Base-by-base conservation (phyloP, 2,113 vertebrate genomes). In the Otus sunia region DNA sequence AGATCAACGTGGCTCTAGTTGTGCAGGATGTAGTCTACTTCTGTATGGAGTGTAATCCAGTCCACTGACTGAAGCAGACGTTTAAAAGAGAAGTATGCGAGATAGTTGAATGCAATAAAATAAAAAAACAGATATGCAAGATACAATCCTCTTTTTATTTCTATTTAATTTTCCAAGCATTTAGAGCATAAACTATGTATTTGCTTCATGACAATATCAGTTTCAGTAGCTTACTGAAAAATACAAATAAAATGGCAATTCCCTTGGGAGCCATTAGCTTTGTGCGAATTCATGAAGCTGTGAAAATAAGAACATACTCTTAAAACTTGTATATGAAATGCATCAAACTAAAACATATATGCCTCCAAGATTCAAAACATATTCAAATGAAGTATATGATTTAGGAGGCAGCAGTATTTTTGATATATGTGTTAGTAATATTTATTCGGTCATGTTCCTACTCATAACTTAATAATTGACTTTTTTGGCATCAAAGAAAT, bases 211-310 rank as follows among this genome's bases (percentile, higher is more conserved):
- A 84, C 50, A 76, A 15, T 80, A 75, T 63, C 0, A 15, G 32
- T 67, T 82, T 68, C 56, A 63, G 75, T 45, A 78, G n/a, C 43
- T 67, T 67, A 60, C 27, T 86, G 53, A 83, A 93, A 94, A 82
- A 47, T 88, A 75, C 50, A 86, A 76, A 72, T 72, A 94, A 91
- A 94, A 94, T 84, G n/a, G 50, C 45, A 20, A 41, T 68, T 84
- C 76, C 25, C 63, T 68, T 69, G 64, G 73, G 73, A 89, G 41
- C 30, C 36, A 36, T 88, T 90, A 82, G 41, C 41, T 90, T 73
- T 0, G 0, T 72, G 71, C 29, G 86, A 63, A 78, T 83, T 90
- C 49, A 29, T 52, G 76, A 63, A 83, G 36, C 43, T 55, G 9
- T 56, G 27, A 49, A 94, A 72, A 86, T 71, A 81, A 62, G 66